These are phyloP conservation scores for Gallinago jamesoni DNA, from an alignment of 2,113 vertebrate genomes.

Conservation along the genomic window DNA sequence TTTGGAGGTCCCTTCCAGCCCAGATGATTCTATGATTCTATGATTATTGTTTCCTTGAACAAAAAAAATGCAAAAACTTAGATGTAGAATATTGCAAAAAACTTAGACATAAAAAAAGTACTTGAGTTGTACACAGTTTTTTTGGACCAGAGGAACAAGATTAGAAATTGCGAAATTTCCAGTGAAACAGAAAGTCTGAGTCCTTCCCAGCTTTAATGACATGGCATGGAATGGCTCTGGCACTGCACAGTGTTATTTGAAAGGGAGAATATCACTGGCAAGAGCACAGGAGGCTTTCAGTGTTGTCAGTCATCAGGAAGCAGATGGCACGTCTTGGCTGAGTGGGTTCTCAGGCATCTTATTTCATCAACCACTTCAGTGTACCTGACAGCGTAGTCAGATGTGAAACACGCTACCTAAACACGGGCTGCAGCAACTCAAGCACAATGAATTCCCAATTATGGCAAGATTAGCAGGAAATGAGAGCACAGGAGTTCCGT, in stretches of 20 bases:
- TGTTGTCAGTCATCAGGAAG: neutral
- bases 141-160: neutral
- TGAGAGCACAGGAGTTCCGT: neutral
- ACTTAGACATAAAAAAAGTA: neutral
- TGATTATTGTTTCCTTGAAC: neutral
- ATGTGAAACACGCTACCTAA: neutral
- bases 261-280: neutral
- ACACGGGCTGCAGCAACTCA: neutral
- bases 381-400: neutral
- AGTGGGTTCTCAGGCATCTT: neutral
- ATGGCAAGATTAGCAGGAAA: neutral
- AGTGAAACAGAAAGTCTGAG: neutral
- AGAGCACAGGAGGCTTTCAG: accelerated
- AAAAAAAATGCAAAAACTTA: neutral
- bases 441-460: neutral
- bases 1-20: too few species aligned
- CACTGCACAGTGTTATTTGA: neutral
- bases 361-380: neutral
- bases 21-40: too few species aligned
- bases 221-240: neutral
- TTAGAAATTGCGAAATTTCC: neutral
- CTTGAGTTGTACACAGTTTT: neutral
- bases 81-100: neutral
- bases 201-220: neutral
- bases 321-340: constrained; percentile 40